Evolutionary conservation across 2,888 invertebrate species (phyloP).

Genomic region (Tolmerus cingulatus): DNA sequence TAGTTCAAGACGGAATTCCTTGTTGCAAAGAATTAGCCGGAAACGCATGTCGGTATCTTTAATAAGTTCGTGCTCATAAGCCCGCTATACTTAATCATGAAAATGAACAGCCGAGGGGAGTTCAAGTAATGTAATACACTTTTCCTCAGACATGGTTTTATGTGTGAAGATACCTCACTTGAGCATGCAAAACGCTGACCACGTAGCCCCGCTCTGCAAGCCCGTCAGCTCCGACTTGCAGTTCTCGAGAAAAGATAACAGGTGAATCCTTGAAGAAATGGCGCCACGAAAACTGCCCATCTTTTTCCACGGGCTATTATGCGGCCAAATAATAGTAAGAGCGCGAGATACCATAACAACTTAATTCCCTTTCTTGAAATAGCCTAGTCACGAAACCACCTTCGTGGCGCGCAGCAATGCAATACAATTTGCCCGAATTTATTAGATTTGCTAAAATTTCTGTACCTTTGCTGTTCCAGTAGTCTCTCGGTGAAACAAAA

Average conservation of each 20-base stretch:
- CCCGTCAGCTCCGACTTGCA: neutral
- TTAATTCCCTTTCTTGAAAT: slow-evolving; percentile 10
- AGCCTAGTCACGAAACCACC: slow-evolving; percentile 27
- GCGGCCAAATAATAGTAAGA: neutral
- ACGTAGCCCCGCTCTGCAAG: neutral
- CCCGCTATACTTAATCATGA: neutral
- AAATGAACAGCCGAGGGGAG: neutral
- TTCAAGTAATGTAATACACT: neutral
- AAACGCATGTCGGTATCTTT: slow-evolving; percentile 22
- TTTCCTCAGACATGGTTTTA: neutral
- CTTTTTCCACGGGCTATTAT: neutral
- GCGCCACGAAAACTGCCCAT: neutral
- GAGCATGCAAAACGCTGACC: neutral
- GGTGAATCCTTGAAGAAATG: slow-evolving; percentile 2
- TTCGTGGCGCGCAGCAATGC: neutral
- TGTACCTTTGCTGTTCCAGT: neutral
- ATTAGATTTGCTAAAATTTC: slow-evolving; percentile 28
- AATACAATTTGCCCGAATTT: neutral
- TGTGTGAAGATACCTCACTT: neutral
- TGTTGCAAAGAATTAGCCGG: neutral
- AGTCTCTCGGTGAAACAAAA: neutral
- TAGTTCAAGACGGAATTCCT: slow-evolving; percentile 3
- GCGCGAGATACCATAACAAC: neutral
- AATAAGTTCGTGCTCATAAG: slow-evolving; percentile 13
- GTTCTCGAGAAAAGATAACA: slow-evolving; percentile 10